Conservation (phyloP, 2,888 invertebrate genomes). For the Argyra leucocephala region DNA sequence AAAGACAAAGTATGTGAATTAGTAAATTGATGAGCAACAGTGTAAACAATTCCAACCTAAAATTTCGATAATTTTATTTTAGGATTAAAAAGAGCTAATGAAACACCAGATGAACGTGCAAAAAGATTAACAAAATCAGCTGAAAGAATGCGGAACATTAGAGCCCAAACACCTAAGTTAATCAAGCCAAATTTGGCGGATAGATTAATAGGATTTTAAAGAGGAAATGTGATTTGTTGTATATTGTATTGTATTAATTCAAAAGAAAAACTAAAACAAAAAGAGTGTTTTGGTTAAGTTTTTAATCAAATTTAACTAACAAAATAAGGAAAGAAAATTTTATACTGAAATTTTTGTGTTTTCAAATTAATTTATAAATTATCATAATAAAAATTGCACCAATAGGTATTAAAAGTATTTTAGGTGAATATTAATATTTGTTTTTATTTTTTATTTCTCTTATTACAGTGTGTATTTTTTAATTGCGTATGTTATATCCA, state of each 20-base stretch:
- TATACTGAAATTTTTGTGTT: constrained; percentile 6
- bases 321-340: not conserved
- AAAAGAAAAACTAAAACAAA: not conserved
- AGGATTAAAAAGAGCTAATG: constrained; percentile 38
- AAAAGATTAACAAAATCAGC: constrained; percentile 41
- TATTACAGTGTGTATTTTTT: no score
- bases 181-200: constrained; percentile 42
- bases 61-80: not conserved
- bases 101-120: constrained; percentile 39
- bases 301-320: not conserved
- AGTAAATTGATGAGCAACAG: no score
- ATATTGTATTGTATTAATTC: not conserved
- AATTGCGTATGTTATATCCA: no score
- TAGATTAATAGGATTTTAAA: constrained; percentile 41
- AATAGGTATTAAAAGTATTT: not conserved
- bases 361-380: constrained; percentile 6
- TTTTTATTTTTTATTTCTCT: not conserved
- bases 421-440: not conserved
- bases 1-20: constrained; percentile 34
- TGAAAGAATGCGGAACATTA: constrained; percentile 39
- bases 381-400: not conserved
- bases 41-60: not conserved
- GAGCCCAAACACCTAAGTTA: constrained; percentile 41
- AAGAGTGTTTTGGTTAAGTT: not conserved
- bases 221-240: constrained; percentile 3